A percentile compares a stretch with the other conserved stretches of the same genome.
Evolutionary conservation across 64 coral and sea anemone species (phyloP).

Genomic region (Porites australiensis): DNA sequence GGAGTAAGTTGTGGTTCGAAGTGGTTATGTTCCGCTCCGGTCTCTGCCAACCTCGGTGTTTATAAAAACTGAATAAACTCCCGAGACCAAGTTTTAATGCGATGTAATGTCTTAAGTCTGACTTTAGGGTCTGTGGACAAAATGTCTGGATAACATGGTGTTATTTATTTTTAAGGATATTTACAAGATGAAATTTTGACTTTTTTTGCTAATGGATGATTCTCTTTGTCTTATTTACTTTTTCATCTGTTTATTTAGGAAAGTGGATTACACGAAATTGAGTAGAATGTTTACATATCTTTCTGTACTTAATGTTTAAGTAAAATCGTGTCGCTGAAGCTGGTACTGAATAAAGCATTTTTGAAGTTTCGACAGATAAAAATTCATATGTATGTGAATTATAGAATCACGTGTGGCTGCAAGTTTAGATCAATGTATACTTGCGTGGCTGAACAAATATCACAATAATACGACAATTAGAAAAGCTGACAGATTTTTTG

Average conservation of each 20-base stretch:
- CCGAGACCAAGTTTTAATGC: too few relatives aligned
- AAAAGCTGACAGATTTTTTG: not conserved
- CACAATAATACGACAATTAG: not conserved
- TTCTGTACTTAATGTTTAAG: not conserved
- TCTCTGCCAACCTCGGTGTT: too few relatives aligned
- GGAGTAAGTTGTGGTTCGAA: too few relatives aligned
- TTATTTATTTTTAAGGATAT: too few relatives aligned
- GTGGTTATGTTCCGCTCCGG: too few relatives aligned
- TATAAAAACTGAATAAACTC: too few relatives aligned
- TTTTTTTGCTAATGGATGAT: not conserved
- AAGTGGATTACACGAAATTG: not conserved
- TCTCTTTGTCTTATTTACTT: not conserved
- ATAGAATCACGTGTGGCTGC: not conserved
- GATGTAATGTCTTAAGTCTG: too few relatives aligned
- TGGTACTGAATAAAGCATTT: not conserved
- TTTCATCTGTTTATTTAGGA: not conserved
- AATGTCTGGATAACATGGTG: too few relatives aligned
- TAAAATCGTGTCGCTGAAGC: not conserved
- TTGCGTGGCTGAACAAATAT: not conserved
- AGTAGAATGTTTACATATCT: constrained; percentile 1
- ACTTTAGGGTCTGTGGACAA: too few relatives aligned
- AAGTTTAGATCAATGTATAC: not conserved
- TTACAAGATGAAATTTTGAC: too few relatives aligned
- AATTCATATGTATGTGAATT: not conserved
- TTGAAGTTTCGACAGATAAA: not conserved